Base-by-base conservation (phyloP, 2,113 vertebrate species). In the Cyanoderma ruficeps region DNA sequence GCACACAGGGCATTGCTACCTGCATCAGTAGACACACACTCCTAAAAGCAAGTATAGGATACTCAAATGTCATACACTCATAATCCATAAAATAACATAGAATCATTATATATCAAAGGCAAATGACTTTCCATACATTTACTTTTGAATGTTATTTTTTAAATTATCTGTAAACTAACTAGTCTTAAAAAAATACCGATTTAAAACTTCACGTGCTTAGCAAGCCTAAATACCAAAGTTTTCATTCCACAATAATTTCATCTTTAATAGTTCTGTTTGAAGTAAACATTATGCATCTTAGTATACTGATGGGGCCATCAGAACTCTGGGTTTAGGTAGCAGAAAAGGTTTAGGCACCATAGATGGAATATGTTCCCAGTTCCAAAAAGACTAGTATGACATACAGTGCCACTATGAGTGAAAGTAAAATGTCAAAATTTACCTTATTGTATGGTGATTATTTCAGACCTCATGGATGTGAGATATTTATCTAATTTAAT, bases 21-120 rank as follows among this genome's bases (percentile, higher is more conserved):
- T 99, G 99, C 97, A 99, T 97, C 96, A 99, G 97, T 22, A 99
- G 98, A 94, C 99, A 99, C 80, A 99, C 99, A 61, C 99, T 99
- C 98, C 99, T 99, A 87, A 52, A 96, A 95, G 63, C 79, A 97
- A 92, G 77, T 13, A 68, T 2, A 86, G 61, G 35, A 95, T 12
- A 61, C n/a, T 49, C 44, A 82, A n/a, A 83, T 21, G 33, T 56
- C 2, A 2, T 17, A 61, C 28, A 52, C 17, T 31, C 31, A 56
- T 25, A 49, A 67, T 37, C 49, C 67, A 71, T 0, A 63, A 21
- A 82, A 82, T 46, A 69, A 44, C 83, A 70, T 1, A 49, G 31
- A 91, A 87, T 50, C 44, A 52, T 39, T 78, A 63, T 3, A 9
- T 13, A 69, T n/a, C 39, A 61, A 79, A 72, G 53, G 18, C 27